Conservation (phyloP, 2,113 vertebrate genomes). For the Merops nubicus region DNA sequence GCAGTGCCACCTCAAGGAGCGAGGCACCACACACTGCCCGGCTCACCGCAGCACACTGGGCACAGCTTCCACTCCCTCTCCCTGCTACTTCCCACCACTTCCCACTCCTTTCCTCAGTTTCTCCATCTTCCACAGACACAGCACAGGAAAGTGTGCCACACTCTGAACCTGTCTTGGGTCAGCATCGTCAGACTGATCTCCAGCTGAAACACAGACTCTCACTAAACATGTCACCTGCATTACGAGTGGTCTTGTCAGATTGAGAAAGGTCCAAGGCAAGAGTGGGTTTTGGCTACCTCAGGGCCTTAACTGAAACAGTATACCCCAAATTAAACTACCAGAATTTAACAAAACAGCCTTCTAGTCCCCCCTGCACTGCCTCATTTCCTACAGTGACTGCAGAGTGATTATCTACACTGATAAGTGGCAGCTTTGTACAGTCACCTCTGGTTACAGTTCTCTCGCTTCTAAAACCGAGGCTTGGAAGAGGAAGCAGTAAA, state of each 20-base stretch:
- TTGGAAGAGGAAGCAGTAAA: background rate
- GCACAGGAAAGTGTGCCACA: rapidly evolving
- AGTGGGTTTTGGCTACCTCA: rapidly evolving
- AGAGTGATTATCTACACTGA: background rate
- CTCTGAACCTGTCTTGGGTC: background rate
- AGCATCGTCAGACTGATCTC: rapidly evolving
- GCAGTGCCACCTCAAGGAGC: background rate
- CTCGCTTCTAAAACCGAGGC: background rate
- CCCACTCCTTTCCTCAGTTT: background rate
- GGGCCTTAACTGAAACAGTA: no score
- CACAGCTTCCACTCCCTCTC: background rate
- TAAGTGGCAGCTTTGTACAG: background rate
- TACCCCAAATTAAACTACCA: background rate
- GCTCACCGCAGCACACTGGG: background rate
- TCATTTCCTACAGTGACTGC: background rate
- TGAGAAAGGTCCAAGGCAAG: background rate
- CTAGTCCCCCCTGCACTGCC: rapidly evolving
- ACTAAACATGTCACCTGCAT: background rate
- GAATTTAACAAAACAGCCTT: background rate
- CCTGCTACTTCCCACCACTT: background rate
- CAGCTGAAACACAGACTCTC: background rate
- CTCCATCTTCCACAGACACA: background rate
- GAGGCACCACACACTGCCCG: rapidly evolving
- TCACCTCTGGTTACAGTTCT: background rate
- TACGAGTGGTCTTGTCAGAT: background rate